A percentile compares a stretch with the other conserved stretches of the same genome.
Conservation (phyloP, 2,113 vertebrate genomes). For the Pitta sordida region DNA sequence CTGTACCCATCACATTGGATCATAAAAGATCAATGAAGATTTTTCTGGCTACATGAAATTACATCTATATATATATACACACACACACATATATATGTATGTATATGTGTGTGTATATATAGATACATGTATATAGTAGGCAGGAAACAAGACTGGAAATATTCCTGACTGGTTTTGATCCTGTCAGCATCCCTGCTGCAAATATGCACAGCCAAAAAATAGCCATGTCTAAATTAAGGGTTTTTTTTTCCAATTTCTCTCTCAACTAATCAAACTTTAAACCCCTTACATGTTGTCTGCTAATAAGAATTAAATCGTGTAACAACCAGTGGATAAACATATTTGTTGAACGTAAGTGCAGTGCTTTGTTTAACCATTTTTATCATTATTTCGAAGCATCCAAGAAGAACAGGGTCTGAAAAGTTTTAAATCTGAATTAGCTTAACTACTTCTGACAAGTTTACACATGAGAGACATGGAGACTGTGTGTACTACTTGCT, state of each 20-base stretch:
- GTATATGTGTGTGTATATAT: neutral
- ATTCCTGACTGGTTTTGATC: neutral
- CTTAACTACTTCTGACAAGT: slow-evolving; percentile 73
- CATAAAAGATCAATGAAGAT: neutral
- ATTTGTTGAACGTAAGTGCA: neutral
- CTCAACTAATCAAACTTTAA: neutral
- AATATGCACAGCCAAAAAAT: neutral
- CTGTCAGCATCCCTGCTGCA: neutral
- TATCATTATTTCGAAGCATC: neutral
- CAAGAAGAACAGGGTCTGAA: slow-evolving; percentile 46
- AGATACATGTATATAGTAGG: neutral
- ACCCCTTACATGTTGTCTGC: neutral
- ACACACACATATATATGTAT: too few relatives aligned
- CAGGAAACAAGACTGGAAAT: neutral
- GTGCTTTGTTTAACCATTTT: neutral
- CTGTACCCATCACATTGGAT: neutral
- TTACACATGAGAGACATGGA: slow-evolving; percentile 65
- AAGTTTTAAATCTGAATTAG: slow-evolving; percentile 70
- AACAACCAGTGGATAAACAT: neutral
- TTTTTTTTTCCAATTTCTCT: neutral
- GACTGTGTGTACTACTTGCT: slow-evolving; percentile 63
- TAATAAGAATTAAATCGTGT: neutral
- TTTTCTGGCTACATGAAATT: neutral
- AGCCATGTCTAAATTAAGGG: neutral
- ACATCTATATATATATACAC: neutral